These are phyloP conservation scores for Germaria angustata DNA, from an alignment of 2,888 invertebrate genomes.

Conservation along the genomic window DNA sequence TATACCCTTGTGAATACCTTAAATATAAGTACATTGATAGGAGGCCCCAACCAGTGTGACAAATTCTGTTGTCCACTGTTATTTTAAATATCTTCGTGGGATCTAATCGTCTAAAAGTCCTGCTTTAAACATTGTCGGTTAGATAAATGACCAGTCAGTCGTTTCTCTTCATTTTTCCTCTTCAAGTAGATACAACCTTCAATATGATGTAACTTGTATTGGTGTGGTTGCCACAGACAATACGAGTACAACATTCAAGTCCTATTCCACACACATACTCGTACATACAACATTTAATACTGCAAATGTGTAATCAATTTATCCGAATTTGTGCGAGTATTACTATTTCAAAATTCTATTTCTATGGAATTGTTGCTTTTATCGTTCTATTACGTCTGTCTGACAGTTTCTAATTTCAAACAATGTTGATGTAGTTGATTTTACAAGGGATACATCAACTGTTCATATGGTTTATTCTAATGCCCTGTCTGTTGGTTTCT, in stretches of 20 bases:
- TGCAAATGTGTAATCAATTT: slow-evolving; percentile 50
- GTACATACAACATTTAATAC: neutral
- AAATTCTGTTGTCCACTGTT: slow-evolving; percentile 11
- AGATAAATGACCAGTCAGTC: slow-evolving; percentile 59
- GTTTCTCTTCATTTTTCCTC: slow-evolving; percentile 12
- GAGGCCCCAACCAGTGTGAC: neutral
- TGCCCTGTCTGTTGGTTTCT: neutral
- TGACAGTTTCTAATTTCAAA: slow-evolving; percentile 43
- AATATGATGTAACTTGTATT: slow-evolving; percentile 18
- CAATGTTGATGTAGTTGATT: slow-evolving; percentile 48
- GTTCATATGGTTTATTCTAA: slow-evolving; percentile 31
- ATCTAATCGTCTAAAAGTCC: slow-evolving; percentile 47
- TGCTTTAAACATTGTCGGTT: slow-evolving; percentile 53
- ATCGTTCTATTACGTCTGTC: slow-evolving; percentile 26
- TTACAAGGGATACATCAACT: slow-evolving; percentile 49
- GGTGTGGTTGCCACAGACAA: slow-evolving; percentile 14
- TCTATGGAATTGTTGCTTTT: slow-evolving; percentile 47
- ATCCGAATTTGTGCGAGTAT: neutral
- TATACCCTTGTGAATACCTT: too few relatives aligned
- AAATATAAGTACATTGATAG: neutral
- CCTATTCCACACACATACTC: slow-evolving; percentile 17
- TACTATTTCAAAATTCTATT: neutral
- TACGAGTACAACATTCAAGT: slow-evolving; percentile 36
- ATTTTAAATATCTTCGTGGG: slow-evolving; percentile 7
- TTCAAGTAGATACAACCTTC: neutral